These are phyloP conservation scores for Parambassis ranga DNA, from an alignment of 2,797 vertebrate species.

Conservation along the genomic window DNA sequence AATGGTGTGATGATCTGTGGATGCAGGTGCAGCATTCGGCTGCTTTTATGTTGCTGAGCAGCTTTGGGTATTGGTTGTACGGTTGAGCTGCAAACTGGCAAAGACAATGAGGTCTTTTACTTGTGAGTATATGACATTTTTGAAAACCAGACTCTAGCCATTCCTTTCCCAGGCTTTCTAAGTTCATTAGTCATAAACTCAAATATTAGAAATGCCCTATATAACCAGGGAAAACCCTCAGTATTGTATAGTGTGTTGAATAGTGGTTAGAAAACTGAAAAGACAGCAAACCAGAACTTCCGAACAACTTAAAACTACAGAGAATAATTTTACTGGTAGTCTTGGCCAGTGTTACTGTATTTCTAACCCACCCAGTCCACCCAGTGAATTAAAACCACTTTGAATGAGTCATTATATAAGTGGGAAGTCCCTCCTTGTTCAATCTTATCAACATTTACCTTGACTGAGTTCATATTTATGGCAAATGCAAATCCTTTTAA, in stretches of 20 bases:
- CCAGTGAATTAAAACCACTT: constrained; percentile 50
- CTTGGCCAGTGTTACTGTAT: constrained; percentile 45
- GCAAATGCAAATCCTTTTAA: constrained; percentile 49
- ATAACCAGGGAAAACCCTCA: constrained; percentile 49
- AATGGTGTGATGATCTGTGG: constrained; percentile 91
- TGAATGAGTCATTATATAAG: constrained; percentile 46
- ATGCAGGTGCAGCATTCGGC: constrained; percentile 87
- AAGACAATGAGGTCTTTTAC: constrained; percentile 87
- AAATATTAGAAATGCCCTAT: constrained; percentile 39
- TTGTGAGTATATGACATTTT: constrained; percentile 78
- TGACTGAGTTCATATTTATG: constrained; percentile 48
- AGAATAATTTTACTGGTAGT: constrained; percentile 44
- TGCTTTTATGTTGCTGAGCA: constrained; percentile 84
- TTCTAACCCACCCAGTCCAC: constrained; percentile 46
- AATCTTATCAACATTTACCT: constrained; percentile 38
- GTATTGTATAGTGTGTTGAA: constrained; percentile 31
- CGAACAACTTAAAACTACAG: constrained; percentile 31
- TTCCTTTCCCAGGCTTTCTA: constrained; percentile 61
- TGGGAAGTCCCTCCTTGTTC: constrained; percentile 22
- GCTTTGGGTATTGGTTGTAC: constrained; percentile 81
- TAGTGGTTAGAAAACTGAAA: constrained; percentile 42
- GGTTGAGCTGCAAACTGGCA: constrained; percentile 75
- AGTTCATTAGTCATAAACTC: constrained; percentile 65
- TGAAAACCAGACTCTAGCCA: constrained; percentile 28
- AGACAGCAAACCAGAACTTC: constrained; percentile 33